Conservation (phyloP, 2,113 vertebrate genomes). For the Morphnarchus princeps region DNA sequence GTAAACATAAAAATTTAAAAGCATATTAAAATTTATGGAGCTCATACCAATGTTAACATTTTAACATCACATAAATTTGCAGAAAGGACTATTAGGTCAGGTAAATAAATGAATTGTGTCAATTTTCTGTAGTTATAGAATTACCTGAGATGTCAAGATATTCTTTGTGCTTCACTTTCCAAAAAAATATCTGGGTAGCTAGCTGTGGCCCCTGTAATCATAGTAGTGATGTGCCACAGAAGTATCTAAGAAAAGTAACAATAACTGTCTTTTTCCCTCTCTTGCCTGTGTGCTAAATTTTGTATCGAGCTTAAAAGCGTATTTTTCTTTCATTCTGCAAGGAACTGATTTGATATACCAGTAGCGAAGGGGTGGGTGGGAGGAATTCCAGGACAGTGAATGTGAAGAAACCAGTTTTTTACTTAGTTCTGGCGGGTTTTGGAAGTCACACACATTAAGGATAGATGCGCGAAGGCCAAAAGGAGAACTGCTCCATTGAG, state of each 20-base stretch:
- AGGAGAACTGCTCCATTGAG: background rate
- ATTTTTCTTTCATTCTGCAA: background rate
- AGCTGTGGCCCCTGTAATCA: background rate
- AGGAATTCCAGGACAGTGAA: no score
- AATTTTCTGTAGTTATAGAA: background rate
- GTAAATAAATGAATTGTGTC: background rate
- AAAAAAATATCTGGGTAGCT: background rate
- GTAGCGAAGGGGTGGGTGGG: fast-evolving
- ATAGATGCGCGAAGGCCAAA: background rate
- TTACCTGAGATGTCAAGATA: background rate
- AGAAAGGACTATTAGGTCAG: background rate
- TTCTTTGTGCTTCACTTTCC: background rate
- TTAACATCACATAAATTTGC: background rate
- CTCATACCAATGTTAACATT: background rate
- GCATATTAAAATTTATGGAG: background rate
- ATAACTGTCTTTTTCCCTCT: background rate
- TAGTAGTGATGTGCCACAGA: background rate
- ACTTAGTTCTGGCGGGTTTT: background rate
- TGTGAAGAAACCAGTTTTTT: background rate
- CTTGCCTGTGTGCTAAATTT: background rate
- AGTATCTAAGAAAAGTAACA: background rate
- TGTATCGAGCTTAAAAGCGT: background rate
- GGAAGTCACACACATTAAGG: background rate
- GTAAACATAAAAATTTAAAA: background rate
- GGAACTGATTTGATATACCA: background rate